Conservation (phyloP, 2,888 invertebrate genomes). For the Xanthia icteritia region DNA sequence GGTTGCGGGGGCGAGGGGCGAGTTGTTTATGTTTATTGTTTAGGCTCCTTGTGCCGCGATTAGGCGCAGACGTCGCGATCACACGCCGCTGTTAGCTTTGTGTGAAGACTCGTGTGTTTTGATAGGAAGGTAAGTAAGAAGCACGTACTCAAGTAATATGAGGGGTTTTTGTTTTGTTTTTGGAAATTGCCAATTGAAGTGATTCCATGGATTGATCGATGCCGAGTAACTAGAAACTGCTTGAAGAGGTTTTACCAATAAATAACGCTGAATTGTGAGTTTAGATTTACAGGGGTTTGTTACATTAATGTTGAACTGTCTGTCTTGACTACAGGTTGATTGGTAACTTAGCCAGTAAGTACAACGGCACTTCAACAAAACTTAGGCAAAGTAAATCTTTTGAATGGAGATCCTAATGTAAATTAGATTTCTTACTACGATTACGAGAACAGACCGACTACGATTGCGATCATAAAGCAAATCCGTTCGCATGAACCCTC, state of each 20-base stretch:
- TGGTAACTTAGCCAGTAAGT: background rate
- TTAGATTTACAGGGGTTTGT: background rate
- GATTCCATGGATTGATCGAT: conserved; percentile 2
- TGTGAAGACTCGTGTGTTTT: conserved; percentile 11
- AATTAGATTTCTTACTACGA: background rate
- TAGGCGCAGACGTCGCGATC: conserved; percentile 46
- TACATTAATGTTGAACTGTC: background rate
- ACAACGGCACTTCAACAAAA: background rate
- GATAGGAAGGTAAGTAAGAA: background rate
- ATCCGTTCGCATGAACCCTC: background rate
- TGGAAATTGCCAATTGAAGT: background rate
- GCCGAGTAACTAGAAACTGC: background rate
- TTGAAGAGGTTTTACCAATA: background rate
- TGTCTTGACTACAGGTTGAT: background rate
- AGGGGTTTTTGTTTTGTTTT: conserved; percentile 1
- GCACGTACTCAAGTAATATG: background rate
- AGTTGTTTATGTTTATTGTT: conserved; percentile 69
- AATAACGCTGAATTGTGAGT: background rate
- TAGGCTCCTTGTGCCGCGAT: conserved; percentile 57
- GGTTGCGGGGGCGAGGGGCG: conserved; percentile 2
- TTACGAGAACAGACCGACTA: background rate
- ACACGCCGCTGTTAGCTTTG: conserved; percentile 35
- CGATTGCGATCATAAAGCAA: background rate
- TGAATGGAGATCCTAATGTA: background rate
- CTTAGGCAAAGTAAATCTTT: background rate